These are phyloP conservation scores for Ceuthmochares aereus DNA, from an alignment of 2,113 vertebrate species.

Conservation along the genomic window DNA sequence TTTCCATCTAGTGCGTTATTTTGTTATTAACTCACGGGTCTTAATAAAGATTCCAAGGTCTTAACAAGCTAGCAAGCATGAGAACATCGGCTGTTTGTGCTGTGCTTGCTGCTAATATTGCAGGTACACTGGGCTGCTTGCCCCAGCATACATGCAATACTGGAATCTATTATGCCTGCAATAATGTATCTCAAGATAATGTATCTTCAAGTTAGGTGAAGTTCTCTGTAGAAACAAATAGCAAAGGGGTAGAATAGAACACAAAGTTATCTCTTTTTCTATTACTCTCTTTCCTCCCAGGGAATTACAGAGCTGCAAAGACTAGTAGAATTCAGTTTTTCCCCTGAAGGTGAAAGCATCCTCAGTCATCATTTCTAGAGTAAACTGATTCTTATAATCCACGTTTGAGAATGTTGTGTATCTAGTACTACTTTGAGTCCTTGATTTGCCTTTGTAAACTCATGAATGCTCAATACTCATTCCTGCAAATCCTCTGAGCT, in stretches of 20 bases:
- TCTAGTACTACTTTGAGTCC: neutral
- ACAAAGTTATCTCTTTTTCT: fast-evolving
- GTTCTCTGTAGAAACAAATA: neutral
- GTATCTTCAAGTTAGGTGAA: neutral
- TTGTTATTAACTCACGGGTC: too few relatives aligned
- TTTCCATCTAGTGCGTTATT: too few relatives aligned
- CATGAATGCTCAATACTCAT: neutral
- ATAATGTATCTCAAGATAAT: neutral
- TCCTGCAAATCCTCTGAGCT: neutral
- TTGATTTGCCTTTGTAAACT: neutral
- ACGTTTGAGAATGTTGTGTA: neutral
- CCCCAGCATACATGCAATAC: too few relatives aligned
- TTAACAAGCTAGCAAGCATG: too few relatives aligned
- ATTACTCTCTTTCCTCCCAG: neutral
- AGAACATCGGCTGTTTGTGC: too few relatives aligned
- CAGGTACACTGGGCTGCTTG: too few relatives aligned
- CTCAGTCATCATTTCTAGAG: neutral
- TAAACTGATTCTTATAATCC: neutral
- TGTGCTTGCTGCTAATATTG: too few relatives aligned
- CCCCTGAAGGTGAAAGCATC: neutral
- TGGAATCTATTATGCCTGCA: too few relatives aligned
- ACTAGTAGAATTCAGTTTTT: neutral
- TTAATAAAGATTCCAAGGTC: too few relatives aligned
- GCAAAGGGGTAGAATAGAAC: neutral
- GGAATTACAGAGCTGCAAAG: neutral